These are phyloP conservation scores for Bagarius yarrelli DNA, from an alignment of 2,113 vertebrate species.

Conservation along the genomic window DNA sequence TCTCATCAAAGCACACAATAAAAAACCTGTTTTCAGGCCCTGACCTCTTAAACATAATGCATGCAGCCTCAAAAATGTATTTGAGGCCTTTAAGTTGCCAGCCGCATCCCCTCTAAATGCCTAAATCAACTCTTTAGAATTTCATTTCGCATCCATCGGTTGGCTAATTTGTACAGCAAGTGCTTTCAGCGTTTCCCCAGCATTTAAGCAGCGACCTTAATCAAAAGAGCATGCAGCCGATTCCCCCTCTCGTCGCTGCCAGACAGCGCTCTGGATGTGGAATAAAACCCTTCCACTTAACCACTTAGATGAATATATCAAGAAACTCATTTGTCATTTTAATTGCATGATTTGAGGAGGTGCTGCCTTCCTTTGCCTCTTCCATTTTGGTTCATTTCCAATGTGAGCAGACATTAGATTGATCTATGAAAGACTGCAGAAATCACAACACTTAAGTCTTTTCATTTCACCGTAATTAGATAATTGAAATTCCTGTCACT, in stretches of 20 bases:
- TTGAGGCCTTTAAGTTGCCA: slow-evolving; percentile 71
- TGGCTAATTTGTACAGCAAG: slow-evolving; percentile 77
- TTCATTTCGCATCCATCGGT: slow-evolving; percentile 76
- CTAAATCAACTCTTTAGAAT: slow-evolving; percentile 77
- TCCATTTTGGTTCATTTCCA: slow-evolving; percentile 95
- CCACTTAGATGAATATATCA: slow-evolving; percentile 99
- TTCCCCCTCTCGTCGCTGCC: slow-evolving; percentile 78
- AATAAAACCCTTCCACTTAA: slow-evolving; percentile 99
- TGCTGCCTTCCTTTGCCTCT: slow-evolving; percentile 96
- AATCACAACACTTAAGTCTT: slow-evolving; percentile 99
- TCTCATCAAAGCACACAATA: slow-evolving; percentile 56
- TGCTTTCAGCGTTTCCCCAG: slow-evolving; percentile 76
- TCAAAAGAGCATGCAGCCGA: slow-evolving; percentile 77
- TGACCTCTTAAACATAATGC: slow-evolving; percentile 68
- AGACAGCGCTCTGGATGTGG: slow-evolving; percentile 81
- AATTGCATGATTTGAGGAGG: slow-evolving; percentile 97
- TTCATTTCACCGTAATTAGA: slow-evolving; percentile 99
- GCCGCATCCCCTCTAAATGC: slow-evolving; percentile 72
- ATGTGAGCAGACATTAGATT: slow-evolving; percentile 95
- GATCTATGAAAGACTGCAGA: slow-evolving; percentile 93
- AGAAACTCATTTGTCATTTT: slow-evolving; percentile 99
- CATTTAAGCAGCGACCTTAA: slow-evolving; percentile 75
- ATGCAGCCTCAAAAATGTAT: slow-evolving; percentile 69
- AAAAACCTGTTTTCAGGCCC: slow-evolving; percentile 59
- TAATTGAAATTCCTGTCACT: slow-evolving; percentile 99